Base-by-base conservation (phyloP, 1,140 invertebrate genomes). In the Listronotus bonariensis region DNA sequence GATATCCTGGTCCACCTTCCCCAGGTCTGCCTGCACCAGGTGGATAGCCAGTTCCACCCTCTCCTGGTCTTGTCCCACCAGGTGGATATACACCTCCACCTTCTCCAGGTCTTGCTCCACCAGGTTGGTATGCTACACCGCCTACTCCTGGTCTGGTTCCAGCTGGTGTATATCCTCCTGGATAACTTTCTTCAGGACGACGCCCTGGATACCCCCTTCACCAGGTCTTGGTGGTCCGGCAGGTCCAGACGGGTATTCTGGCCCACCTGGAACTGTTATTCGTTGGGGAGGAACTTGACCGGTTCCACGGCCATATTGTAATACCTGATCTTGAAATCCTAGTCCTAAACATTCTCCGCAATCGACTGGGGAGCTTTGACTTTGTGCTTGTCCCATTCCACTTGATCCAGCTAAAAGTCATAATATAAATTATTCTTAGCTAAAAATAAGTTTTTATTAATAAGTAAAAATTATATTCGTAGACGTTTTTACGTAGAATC, bases 311-410 rank as follows among this genome's bases (percentile, higher is more conserved):
- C 68, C 48, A 48, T 53, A 69, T 18, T 66, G 61, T 14, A 66
- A 26, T 8, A 14, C 40, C 60, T 68, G 68, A 17, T 72, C 60
- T 58, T 68, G 67, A 43, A 31, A 40, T 9, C 52, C 34, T 42
- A 55, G 54, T 10, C 68, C 67, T 31, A 63, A 71, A 65, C 77
- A 77, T 17, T 74, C 75, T 9, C 68, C 74, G 31, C 77, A 78
- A 65, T 68, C 73, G 12, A 76, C 46, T 34, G 75, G 69, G 54
- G 60, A 61, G 59, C 73, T 77, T 74, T 88, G 86, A 81, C 90
- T 92, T 80, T 92, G 90, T 0, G 89, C 89, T 81, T 91, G 89
- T 2, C 89, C 89, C 88, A 92, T 91, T 58, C 89, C 89, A 74
- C 85, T 88, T 26, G 65, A 72, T 18, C 76, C 76, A 68, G 61